A percentile compares a stretch with the other conserved stretches of the same genome.
Evolutionary conservation across 2,888 invertebrate species (phyloP).

Genomic region (Mesoligia furuncula): DNA sequence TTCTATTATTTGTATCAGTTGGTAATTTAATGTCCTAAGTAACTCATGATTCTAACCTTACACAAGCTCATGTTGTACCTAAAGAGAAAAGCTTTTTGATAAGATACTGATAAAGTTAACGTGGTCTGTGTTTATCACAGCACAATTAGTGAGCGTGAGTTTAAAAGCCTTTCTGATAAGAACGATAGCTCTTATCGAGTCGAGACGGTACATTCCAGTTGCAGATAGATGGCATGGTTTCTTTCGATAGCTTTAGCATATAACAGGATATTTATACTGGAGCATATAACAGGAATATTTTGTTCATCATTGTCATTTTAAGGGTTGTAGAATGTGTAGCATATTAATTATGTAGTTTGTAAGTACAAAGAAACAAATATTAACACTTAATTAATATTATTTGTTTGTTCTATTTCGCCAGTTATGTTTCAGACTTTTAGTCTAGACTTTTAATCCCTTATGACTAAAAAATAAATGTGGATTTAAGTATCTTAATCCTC

Average conservation of each 20-base stretch:
- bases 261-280: no score
- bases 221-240: background rate
- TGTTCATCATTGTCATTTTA: background rate
- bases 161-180: constrained; percentile 43
- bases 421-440: no score
- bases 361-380: no score
- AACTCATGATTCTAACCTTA: background rate
- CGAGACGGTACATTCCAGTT: constrained; percentile 1
- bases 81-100: constrained; percentile 18
- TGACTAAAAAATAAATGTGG: background rate
- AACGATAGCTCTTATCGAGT: constrained; percentile 16
- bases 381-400: no score
- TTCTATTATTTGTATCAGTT: background rate
- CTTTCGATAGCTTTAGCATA: background rate
- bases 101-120: constrained; percentile 23
- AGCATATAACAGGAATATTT: background rate
- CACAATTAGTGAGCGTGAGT: constrained; percentile 39
- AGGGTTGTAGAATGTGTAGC: background rate
- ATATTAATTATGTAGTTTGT: background rate
- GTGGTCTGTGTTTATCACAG: constrained; percentile 1
- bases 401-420: no score
- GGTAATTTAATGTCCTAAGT: background rate
- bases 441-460: no score
- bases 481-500: background rate
- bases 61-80: background rate